Percentiles rank a stretch among this genome's conserved stretches.
These are phyloP conservation scores for Holocentrus rufus DNA, from an alignment of 2,797 vertebrate species.

Conservation along the genomic window DNA sequence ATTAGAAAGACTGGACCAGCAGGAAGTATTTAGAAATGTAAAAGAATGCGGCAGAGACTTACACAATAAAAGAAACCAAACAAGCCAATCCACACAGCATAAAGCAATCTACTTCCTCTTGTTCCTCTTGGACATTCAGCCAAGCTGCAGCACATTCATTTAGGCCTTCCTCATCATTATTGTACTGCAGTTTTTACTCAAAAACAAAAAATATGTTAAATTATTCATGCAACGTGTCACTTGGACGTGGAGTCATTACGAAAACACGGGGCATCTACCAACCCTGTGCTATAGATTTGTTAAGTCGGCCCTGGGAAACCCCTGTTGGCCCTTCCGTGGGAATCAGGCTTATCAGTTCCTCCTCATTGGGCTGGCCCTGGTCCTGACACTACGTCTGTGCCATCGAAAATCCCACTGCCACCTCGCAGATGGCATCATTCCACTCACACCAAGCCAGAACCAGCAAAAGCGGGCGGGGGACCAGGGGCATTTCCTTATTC, in stretches of 20 bases:
- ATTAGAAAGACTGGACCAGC: slow-evolving; percentile 23
- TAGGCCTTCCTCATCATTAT: background rate
- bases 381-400: slow-evolving; percentile 40
- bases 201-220: slow-evolving; percentile 6
- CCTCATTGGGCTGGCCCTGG: slow-evolving; percentile 47
- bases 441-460: slow-evolving; percentile 34
- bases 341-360: slow-evolving; percentile 63
- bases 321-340: slow-evolving; percentile 16
- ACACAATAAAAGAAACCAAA: background rate
- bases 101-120: slow-evolving; percentile 31
- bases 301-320: slow-evolving; percentile 35
- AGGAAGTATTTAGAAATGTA: slow-evolving; percentile 31
- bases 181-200: background rate
- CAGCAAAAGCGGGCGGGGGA: slow-evolving; percentile 41
- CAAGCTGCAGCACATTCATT: background rate
- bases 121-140: background rate
- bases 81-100: background rate
- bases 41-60: background rate
- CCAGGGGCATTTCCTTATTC: slow-evolving; percentile 49
- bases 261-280: slow-evolving; percentile 32
- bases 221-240: background rate
- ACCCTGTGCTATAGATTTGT: slow-evolving; percentile 15
- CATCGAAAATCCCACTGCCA: slow-evolving; percentile 48
- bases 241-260: slow-evolving; percentile 19
- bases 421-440: slow-evolving; percentile 52